phyloP scores from a whole-genome alignment of 2,888 invertebrate genomes.

The Drosophila melanosoma region DNA sequence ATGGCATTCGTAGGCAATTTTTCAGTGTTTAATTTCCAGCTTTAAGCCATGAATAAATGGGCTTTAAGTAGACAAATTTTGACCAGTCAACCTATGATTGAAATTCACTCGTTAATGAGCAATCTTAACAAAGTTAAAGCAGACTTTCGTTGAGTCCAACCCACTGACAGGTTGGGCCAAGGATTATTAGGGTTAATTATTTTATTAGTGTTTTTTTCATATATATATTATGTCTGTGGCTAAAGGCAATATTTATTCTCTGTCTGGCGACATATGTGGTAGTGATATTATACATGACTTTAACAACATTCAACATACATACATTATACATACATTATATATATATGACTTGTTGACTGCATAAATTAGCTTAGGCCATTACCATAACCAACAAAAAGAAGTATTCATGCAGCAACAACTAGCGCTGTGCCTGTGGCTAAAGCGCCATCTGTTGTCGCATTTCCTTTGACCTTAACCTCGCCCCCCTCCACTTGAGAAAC shows the following conservation, averaged over 20 bases:
- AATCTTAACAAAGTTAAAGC: not conserved
- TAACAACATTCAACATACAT: conserved; percentile 31
- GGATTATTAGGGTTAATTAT: not conserved
- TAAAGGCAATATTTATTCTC: conserved; percentile 20
- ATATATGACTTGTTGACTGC: conserved; percentile 50
- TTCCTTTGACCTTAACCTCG: conserved; percentile 72
- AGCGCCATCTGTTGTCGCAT: conserved; percentile 70
- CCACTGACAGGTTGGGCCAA: too few species aligned
- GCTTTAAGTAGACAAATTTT: not conserved
- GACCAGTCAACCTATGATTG: not conserved
- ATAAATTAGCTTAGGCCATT: conserved; percentile 68
- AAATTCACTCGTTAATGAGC: not conserved
- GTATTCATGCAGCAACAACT: conserved; percentile 32
- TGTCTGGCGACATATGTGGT: conserved; percentile 20
- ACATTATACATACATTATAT: too few species aligned
- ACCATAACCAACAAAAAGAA: conserved; percentile 51
- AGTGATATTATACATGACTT: conserved; percentile 19
- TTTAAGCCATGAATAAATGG: not conserved
- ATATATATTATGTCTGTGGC: conserved; percentile 6
- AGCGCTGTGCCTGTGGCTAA: conserved; percentile 4
- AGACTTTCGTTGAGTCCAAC: not conserved
- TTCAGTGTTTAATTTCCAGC: not conserved
- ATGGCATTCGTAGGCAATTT: not conserved
- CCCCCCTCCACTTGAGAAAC: not conserved
- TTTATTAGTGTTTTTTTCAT: not conserved